These are phyloP conservation scores for Drosophila cardini DNA, from an alignment of 1,140 invertebrate species.

Conservation along the genomic window DNA sequence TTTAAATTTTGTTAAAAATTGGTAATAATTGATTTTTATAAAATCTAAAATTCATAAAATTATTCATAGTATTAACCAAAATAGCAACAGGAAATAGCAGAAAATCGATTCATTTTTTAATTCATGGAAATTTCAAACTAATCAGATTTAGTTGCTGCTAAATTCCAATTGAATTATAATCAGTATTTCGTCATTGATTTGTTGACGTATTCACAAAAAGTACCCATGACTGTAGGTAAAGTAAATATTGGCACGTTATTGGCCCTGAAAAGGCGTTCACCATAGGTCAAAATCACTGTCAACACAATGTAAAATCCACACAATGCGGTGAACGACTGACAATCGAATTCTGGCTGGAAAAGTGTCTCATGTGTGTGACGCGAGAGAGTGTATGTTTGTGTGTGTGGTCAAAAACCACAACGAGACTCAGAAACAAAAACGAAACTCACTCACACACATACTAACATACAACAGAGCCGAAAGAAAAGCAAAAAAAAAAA, in stretches of 20 bases:
- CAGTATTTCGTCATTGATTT: no score
- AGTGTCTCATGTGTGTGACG: not conserved
- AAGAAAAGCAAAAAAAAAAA: slow-evolving; percentile 12
- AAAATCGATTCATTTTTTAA: no score
- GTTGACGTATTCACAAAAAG: no score
- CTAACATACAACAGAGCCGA: not conserved
- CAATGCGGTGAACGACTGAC: not conserved
- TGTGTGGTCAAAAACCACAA: slow-evolving; percentile 49
- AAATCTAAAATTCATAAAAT: no score
- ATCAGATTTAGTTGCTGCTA: no score
- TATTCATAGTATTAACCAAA: no score
- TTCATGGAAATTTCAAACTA: no score
- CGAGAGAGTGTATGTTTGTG: not conserved
- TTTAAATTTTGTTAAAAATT: not conserved
- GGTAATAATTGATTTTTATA: not conserved
- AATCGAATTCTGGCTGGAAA: not conserved
- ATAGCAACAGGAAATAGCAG: no score
- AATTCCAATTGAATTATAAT: no score
- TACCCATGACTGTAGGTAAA: not conserved
- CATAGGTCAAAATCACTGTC: slow-evolving; percentile 35
- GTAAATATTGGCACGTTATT: not conserved
- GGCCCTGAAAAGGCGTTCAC: slow-evolving; percentile 8
- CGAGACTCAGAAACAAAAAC: slow-evolving; percentile 1
- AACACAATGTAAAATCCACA: slow-evolving; percentile 50
- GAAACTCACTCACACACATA: not conserved